Evolutionary conservation across 2,797 vertebrate genomes (phyloP).

Genomic region (Zalophus californianus): DNA sequence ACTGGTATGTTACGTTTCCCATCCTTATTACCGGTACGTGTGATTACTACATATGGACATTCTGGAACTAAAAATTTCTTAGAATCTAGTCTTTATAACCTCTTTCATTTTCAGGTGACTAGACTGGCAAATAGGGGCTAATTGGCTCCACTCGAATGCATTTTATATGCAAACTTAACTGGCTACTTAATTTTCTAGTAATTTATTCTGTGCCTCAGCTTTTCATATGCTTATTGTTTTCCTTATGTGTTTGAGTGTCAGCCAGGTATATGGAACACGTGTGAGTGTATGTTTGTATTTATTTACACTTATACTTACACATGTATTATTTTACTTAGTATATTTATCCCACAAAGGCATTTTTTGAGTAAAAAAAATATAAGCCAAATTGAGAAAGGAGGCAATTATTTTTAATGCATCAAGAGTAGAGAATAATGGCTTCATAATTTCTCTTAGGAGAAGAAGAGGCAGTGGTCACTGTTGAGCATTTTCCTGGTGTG

Average conservation of each 20-base stretch:
- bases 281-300: neutral
- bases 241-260: neutral
- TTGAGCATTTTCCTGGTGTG: conserved; percentile 84
- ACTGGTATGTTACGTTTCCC: neutral
- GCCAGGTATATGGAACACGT: neutral
- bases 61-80: neutral
- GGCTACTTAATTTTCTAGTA: neutral
- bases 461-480: conserved; percentile 77
- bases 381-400: neutral
- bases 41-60: neutral
- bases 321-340: neutral
- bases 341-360: neutral
- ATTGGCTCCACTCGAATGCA: neutral
- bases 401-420: neutral
- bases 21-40: neutral
- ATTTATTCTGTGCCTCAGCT: neutral
- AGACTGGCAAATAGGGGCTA: neutral
- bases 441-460: conserved; percentile 72
- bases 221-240: neutral
- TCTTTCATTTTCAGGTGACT: neutral
- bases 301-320: neutral
- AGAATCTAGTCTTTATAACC: neutral
- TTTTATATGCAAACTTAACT: neutral
- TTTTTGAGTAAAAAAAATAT: neutral
- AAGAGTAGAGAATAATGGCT: neutral